A percentile compares a stretch with the other conserved stretches of the same genome.
phyloP scores from a whole-genome alignment of 2,888 invertebrate genomes.

The Nephrotoma appendiculata region DNA sequence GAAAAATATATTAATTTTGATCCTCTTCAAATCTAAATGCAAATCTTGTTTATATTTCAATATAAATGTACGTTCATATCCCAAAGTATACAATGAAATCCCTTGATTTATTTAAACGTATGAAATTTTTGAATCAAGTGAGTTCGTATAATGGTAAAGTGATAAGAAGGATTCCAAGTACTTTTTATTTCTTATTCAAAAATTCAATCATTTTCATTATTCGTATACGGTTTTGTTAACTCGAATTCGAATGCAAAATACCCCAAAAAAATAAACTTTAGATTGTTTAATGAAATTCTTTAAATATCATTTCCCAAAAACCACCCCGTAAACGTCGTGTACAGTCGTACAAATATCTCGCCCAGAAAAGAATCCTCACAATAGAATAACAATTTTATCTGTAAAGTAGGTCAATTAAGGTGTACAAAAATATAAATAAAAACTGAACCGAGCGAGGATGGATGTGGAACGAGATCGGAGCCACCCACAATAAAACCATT shows the following conservation, averaged over 20 bases:
- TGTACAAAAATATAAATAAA: not conserved
- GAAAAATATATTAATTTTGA: too few relatives aligned
- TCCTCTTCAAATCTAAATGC: not conserved
- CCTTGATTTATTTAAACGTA: not conserved
- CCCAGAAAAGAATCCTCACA: not conserved
- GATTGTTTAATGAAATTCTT: not conserved
- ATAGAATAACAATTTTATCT: not conserved
- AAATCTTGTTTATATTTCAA: not conserved
- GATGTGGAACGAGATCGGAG: not conserved
- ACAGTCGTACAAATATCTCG: not conserved
- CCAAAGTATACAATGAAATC: not conserved
- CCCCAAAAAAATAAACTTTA: not conserved
- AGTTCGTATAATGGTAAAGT: not conserved
- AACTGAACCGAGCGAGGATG: not conserved
- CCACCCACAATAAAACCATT: not conserved
- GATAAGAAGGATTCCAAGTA: not conserved
- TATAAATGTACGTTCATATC: not conserved
- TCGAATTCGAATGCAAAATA: not conserved
- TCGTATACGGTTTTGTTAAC: not conserved
- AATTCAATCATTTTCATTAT: not conserved
- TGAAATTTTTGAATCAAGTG: not conserved
- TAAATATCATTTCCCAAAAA: not conserved
- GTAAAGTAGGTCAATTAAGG: not conserved
- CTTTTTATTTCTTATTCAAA: not conserved
- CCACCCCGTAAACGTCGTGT: too few relatives aligned